A percentile compares a stretch with the other conserved stretches of the same genome.
These are phyloP conservation scores for Loxodonta africana DNA, from an alignment of 2,113 vertebrate genomes.

Conservation along the genomic window DNA sequence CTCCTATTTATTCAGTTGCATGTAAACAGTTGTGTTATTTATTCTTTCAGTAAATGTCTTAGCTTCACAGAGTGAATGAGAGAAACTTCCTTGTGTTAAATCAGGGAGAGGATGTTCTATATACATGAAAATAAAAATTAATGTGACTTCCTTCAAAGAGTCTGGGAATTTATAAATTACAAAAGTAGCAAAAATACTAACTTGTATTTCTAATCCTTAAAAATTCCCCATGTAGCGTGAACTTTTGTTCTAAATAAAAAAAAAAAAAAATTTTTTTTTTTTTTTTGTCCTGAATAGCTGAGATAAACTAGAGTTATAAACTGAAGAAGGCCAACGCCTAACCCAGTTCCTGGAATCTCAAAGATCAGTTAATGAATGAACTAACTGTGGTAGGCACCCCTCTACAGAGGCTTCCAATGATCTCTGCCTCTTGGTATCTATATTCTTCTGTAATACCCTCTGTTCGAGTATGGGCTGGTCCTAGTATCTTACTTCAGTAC, in stretches of 20 bases:
- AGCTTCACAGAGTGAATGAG: slow-evolving; percentile 49
- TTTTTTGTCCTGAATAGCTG: neutral
- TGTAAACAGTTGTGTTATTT: neutral
- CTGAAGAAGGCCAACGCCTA: neutral
- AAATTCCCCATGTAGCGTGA: neutral
- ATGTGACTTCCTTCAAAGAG: neutral
- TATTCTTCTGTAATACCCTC: neutral
- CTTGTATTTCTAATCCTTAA: slow-evolving; percentile 58
- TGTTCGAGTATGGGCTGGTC: neutral
- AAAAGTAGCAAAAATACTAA: slow-evolving; percentile 33
- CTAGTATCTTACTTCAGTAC: neutral
- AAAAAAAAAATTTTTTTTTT: no score
- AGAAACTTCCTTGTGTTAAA: slow-evolving; percentile 53
- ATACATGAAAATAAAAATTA: slow-evolving; percentile 45
- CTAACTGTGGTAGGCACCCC: neutral
- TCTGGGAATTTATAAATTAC: neutral
- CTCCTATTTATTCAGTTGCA: slow-evolving; percentile 57
- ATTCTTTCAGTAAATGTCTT: slow-evolving; percentile 57
- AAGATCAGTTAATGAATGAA: neutral
- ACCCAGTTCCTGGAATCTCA: neutral
- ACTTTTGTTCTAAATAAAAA: neutral
- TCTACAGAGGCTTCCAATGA: neutral
- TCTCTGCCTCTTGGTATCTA: neutral
- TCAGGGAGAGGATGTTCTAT: neutral
- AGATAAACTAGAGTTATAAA: neutral